Conservation (phyloP, 2,888 invertebrate genomes). For the Nephrotoma appendiculata region DNA sequence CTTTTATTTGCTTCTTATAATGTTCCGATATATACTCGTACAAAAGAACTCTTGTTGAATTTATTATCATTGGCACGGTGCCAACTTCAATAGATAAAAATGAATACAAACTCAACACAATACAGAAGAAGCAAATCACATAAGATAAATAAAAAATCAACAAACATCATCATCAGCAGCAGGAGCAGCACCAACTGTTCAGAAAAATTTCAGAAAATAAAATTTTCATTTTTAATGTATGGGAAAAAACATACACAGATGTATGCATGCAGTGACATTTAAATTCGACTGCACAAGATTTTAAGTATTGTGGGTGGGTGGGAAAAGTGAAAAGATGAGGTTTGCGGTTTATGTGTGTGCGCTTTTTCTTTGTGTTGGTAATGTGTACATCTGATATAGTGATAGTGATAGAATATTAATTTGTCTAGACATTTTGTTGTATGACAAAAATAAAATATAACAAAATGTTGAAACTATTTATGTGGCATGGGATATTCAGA, state of each 20-base stretch:
- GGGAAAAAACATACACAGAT: background rate
- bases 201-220: background rate
- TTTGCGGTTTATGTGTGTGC: background rate
- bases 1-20: background rate
- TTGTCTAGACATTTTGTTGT: background rate
- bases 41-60: background rate
- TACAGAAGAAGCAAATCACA: background rate
- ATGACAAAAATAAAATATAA: background rate
- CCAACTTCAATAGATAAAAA: background rate
- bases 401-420: background rate
- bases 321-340: background rate
- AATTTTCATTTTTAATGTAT: background rate
- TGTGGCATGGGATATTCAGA: background rate
- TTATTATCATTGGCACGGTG: background rate
- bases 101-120: background rate
- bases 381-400: background rate
- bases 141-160: background rate
- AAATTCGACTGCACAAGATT: background rate
- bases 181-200: background rate
- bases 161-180: background rate
- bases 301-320: background rate
- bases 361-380: background rate
- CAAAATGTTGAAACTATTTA: background rate
- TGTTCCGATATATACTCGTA: background rate
- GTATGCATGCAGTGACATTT: background rate